Base-by-base conservation (phyloP, 2,113 vertebrate genomes). In the Grus americana region DNA sequence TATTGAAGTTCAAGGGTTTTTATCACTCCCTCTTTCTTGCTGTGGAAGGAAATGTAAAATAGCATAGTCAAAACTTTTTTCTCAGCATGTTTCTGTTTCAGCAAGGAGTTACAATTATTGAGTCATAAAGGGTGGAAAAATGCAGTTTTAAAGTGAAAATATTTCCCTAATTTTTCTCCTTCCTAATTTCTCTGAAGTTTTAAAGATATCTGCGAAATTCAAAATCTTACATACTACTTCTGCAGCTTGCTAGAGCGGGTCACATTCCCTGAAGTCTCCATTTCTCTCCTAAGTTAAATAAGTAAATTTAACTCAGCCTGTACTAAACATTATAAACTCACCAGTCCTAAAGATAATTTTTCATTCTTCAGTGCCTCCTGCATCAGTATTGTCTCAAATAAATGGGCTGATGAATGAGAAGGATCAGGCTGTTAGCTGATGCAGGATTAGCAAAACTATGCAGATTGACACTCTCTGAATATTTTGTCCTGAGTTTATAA, bases 41-140 rank as follows among this genome's bases (percentile, higher is more conserved):
- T 89, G 89, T 75, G 86, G 80, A 92, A 97, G 95, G 92, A 97
- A 93, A 75, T 96, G 80, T 92, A 85, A 96, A 97, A 96, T 94
- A 96, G 93, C 49, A 38, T 32, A 50, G 42, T 46, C 58, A 76
- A 63, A 84, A 81, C 44, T 68, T 87, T 92, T 92, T 94, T 92
- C 94, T 97, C 88, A 96, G 85, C 73, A 9, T 91, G 57, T 79
- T 94, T 96, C 80, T 95, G 40, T 13, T 79, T 89, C 76, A 89
- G 40, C 44, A 81, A 87, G 55, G 67, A 87, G 54, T 67, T 70
- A 55, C 22, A 81, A 21, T 79, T 87, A 75, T 20, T 84, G 79
- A 91, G n/a, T 91, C 49, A 75, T 49, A 62, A 80, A 75, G 54
- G 40, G 14, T 81, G 61, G 62, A n/a, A 94, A 88, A 87, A 57